Evolutionary conservation across 2,888 invertebrate genomes (phyloP), one percentile per base, ranked within the genome.

Genomic region (Catocala fraxini): DNA sequence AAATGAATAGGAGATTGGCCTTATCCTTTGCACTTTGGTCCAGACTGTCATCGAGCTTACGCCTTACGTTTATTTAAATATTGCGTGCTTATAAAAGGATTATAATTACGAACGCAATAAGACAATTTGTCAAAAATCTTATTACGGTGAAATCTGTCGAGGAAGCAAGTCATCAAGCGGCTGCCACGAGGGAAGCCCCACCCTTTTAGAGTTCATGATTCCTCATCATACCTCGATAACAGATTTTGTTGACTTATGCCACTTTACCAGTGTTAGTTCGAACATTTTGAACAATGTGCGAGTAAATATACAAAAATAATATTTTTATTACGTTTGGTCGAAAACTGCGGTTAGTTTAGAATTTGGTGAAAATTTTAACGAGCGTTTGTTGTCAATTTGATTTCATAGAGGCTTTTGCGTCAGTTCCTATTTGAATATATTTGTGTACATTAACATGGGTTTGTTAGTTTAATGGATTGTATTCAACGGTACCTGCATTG

Each of bases 61-160:
- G 15, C 15, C 15, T 2, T 15, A n/a, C n/a, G n/a, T n/a, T n/a
- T 15, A 73, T 73, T 75, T 66, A 63, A 75, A 72, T 70, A 67
- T 68, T 58, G 53, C 67, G 49, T 11, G 59, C 54, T 63, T 57
- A 33, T 52, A 34, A 56, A 70, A 71, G 66, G 75, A 70, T 49
- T 15, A 48, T n/a, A 46, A 75, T 25, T 68, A 56, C 63, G 57
- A 56, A 51, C 63, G 54, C 66, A 57, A 15, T 39, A 47, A 72
- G 75, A 78, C 74, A 74, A 85, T 86, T 85, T 84, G 82, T 86
- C 85, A 85, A 83, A 84, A 86, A 85, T 82, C 80, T 83, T 84
- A 88, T 88, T 87, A 87, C 84, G 83, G 74, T 70, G 77, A 79
- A 84, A 84, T 85, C 85, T 85, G 88, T 84, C 88, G 82, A 73